Conservation (phyloP, 1,140 invertebrate species). For the Maniola jurtina region DNA sequence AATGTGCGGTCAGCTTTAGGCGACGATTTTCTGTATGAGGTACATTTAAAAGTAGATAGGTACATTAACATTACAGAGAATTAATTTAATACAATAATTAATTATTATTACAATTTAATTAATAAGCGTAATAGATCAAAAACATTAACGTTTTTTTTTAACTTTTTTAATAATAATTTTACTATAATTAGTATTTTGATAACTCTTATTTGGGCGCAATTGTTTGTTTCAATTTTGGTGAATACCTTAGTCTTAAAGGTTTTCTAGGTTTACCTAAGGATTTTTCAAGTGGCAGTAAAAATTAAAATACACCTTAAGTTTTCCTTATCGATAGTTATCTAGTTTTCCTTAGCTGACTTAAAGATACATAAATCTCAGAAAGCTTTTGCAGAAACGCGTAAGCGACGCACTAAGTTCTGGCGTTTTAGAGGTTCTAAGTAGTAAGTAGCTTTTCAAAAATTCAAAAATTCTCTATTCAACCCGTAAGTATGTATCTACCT, state of each 20-base stretch:
- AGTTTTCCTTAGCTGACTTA: too few species aligned
- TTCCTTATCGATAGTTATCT: too few species aligned
- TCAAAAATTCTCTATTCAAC: too few species aligned
- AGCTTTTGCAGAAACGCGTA: neutral
- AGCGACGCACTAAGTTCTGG: neutral
- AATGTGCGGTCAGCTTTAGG: too few species aligned
- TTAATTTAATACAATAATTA: conserved; percentile 62
- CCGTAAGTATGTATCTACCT: too few species aligned
- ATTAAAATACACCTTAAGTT: neutral
- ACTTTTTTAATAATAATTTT: conserved; percentile 20
- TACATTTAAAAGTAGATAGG: neutral
- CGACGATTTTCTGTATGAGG: neutral
- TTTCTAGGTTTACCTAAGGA: neutral
- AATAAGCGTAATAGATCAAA: conserved; percentile 79
- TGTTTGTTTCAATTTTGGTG: neutral
- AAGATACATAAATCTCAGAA: too few species aligned
- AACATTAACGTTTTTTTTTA: conserved; percentile 74
- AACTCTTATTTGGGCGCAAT: conserved; percentile 28
- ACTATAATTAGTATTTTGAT: conserved; percentile 33
- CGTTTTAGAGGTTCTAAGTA: too few species aligned
- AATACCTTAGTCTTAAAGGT: conserved; percentile 11
- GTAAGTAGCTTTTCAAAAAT: too few species aligned
- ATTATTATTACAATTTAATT: conserved; percentile 70
- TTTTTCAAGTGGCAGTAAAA: conserved; percentile 15
- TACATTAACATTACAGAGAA: conserved; percentile 57